Conservation (phyloP, 2,888 invertebrate genomes). For the Acanthosepion lycidas region DNA sequence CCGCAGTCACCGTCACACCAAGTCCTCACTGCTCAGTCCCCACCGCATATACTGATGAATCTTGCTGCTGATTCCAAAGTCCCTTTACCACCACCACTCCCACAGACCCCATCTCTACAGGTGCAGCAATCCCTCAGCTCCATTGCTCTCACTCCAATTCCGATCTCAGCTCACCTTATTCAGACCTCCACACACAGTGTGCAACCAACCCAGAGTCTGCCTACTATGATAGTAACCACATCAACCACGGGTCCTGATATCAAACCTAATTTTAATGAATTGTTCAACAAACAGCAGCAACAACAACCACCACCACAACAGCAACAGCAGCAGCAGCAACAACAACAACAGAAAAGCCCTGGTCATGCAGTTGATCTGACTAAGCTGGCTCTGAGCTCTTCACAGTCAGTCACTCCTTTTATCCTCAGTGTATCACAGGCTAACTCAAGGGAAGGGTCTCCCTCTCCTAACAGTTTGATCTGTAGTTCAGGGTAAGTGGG, state of each 20-base stretch:
- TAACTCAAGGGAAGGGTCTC: constrained; percentile 36
- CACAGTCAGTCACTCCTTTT: constrained; percentile 33
- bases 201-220: constrained; percentile 54
- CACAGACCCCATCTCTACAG: constrained; percentile 47
- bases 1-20: constrained; percentile 49
- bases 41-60: constrained; percentile 54
- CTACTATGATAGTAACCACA: constrained; percentile 58
- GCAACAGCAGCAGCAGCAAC: not conserved
- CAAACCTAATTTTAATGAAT: constrained; percentile 42
- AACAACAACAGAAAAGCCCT: constrained; percentile 14
- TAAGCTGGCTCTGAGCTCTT: constrained; percentile 16
- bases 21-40: constrained; percentile 49
- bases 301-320: not conserved
- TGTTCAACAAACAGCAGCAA: constrained; percentile 35
- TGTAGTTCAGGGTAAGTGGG: constrained; percentile 38
- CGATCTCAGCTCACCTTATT: constrained; percentile 60
- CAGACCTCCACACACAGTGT: constrained; percentile 51
- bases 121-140: constrained; percentile 47
- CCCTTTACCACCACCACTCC: constrained; percentile 36
- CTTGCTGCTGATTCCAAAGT: constrained; percentile 50
- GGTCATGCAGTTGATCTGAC: constrained; percentile 16
- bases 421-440: not conserved
- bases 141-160: constrained; percentile 56
- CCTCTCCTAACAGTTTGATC: constrained; percentile 43
- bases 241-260: constrained; percentile 42